Base-by-base conservation (phyloP, 2,888 invertebrate species). In the Caenorhabditis uteleia region DNA sequence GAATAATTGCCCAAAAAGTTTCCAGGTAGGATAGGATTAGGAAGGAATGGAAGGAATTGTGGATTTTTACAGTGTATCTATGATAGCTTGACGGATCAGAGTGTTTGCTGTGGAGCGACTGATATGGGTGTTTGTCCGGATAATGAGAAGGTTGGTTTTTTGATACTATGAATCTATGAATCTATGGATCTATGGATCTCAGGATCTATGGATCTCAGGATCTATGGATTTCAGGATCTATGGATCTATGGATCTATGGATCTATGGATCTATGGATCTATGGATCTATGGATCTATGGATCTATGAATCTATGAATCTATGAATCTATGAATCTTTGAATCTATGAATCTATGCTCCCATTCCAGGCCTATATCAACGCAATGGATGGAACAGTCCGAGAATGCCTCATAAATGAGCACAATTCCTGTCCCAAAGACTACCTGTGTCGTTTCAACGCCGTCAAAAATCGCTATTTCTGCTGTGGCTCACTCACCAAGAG, bases 91-190 rank as follows among this genome's bases (percentile, higher is more conserved):
- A 67, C 70, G 0, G 70, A 71, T 43, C 68, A 74, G 46, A 71
- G 68, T 48, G 78, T 78, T 8, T 78, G 78, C 48, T 78, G 78
- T 48, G 78, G 78, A 39, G 76, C 78, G 8, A 76, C 78, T 8
- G 76, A 76, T 39, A 70, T 73, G 70, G 74, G 71, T 1, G 76
- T 76, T 4, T 77, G 76, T 54, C 77, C 76, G 10, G 76, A 74
- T 8, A 74, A 74, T 3, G 79, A 79, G 58, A 75, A 75, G 49
- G 54, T 60, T n/a, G 3, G 14, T 23, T 43, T 20, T 43, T 14
- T n/a, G n/a, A 20, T 43, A 8, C 20, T 12, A 10, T 38, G 23
- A 34, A 7, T 31, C 7, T 18, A 39, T 25, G 25, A 5, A 44
- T 14, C 12, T 10, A 27, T n/a, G 33, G 20, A 7, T 12, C 8